Percentiles rank a stretch among this genome's conserved stretches.
Conservation (phyloP, 2,113 vertebrate genomes). For the Centropus bengalensis region DNA sequence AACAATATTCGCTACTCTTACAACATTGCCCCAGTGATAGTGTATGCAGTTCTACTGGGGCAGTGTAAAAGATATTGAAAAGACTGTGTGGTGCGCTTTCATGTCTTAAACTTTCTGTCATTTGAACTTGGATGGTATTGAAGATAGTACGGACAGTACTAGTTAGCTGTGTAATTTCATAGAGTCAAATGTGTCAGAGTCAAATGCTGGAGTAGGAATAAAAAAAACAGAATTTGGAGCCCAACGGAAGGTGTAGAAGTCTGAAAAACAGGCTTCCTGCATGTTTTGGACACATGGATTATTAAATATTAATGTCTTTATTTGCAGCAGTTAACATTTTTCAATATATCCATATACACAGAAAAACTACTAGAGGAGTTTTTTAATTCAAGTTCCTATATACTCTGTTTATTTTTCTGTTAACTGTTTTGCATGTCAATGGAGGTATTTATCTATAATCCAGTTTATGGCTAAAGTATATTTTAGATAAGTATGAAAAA, state of each 20-base stretch:
- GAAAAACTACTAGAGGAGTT: not conserved
- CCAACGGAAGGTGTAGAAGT: not conserved
- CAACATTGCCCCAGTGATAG: not conserved
- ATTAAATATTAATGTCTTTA: not conserved
- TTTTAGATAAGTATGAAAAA: slow-evolving; percentile 23
- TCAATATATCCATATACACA: not conserved
- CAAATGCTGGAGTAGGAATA: not conserved
- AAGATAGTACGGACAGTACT: not conserved
- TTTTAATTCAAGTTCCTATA: not conserved
- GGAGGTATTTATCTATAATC: not conserved
- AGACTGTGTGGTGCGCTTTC: not conserved
- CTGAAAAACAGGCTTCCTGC: not conserved
- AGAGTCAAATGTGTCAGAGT: not conserved
- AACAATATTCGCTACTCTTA: slow-evolving; percentile 4
- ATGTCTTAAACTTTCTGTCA: not conserved
- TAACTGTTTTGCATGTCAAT: not conserved
- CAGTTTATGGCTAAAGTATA: not conserved
- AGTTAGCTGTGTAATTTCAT: not conserved
- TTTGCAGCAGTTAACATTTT: not conserved
- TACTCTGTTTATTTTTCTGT: not conserved
- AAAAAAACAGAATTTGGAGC: not conserved
- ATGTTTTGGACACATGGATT: not conserved
- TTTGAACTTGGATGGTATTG: not conserved
- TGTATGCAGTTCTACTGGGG: not conserved
- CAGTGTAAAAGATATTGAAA: not conserved